Evolutionary conservation across 2,888 invertebrate genomes (phyloP).

Genomic region (Zootermopsis nevadensis): DNA sequence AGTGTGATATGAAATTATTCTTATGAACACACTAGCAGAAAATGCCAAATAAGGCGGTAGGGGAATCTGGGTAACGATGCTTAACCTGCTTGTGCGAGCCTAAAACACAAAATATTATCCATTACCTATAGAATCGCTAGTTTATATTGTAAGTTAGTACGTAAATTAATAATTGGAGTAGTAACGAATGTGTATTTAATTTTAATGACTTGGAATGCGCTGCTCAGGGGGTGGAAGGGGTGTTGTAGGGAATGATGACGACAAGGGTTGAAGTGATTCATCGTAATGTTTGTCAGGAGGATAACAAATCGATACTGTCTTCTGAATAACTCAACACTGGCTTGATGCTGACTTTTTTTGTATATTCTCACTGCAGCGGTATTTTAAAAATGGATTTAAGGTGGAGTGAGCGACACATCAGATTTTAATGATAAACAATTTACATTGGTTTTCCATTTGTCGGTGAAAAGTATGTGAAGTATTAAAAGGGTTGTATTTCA

Average conservation of each 20-base stretch:
- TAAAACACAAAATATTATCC: background rate
- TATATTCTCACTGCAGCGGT: background rate
- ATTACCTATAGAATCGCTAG: background rate
- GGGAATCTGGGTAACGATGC: background rate
- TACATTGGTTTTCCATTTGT: background rate
- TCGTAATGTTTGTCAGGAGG: background rate
- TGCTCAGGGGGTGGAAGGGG: background rate
- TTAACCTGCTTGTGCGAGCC: background rate
- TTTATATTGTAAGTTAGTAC: constrained; percentile 7
- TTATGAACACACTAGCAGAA: too few relatives aligned
- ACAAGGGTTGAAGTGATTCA: constrained; percentile 18
- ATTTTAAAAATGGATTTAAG: background rate
- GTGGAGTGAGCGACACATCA: background rate
- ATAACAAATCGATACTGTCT: constrained; percentile 4
- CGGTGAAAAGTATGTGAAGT: background rate
- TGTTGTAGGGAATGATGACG: constrained; percentile 14
- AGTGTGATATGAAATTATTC: too few relatives aligned
- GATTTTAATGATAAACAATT: background rate
- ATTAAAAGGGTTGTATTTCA: background rate
- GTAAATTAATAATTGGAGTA: background rate
- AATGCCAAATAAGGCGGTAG: background rate
- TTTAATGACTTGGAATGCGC: constrained; percentile 3
- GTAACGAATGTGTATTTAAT: background rate
- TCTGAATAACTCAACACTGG: constrained; percentile 20
- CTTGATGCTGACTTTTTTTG: background rate